phyloP scores from a whole-genome alignment of 2,888 invertebrate genomes.

The Aporophyla nigra region DNA sequence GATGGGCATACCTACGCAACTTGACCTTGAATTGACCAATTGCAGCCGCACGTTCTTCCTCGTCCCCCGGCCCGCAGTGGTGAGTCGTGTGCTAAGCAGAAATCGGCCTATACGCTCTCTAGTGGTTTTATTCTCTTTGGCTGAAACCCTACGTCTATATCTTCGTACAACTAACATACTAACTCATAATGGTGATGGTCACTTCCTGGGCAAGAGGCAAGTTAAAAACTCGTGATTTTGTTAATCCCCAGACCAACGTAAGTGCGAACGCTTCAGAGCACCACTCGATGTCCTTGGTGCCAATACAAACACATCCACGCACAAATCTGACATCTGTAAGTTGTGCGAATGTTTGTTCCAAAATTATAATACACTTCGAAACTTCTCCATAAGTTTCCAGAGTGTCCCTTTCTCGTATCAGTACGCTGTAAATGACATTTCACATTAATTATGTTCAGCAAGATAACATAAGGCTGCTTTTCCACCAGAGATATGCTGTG shows the following conservation, averaged over 20 bases:
- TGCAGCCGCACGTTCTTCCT: no score
- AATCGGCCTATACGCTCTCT: no score
- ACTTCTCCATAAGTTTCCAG: neutral
- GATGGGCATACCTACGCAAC: no score
- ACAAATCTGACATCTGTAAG: constrained; percentile 46
- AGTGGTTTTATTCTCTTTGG: no score
- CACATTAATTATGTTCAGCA: neutral
- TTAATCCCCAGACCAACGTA: constrained; percentile 52
- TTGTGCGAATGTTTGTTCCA: constrained; percentile 20
- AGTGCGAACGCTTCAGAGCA: constrained; percentile 52
- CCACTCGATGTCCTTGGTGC: constrained; percentile 43
- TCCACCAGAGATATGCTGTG: no score
- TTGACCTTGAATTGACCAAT: no score
- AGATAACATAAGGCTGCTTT: neutral
- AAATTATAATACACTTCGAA: constrained; percentile 7
- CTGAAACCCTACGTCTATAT: neutral
- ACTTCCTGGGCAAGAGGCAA: constrained; percentile 15
- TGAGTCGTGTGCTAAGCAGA: no score
- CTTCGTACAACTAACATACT: neutral
- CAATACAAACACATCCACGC: constrained; percentile 40
- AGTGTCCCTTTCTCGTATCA: neutral
- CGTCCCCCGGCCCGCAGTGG: no score
- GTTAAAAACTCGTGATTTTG: constrained; percentile 33
- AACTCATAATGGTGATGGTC: constrained; percentile 27
- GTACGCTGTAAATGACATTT: neutral